Evolutionary conservation across 2,113 vertebrate genomes (phyloP).

Genomic region (Hassar affinis): DNA sequence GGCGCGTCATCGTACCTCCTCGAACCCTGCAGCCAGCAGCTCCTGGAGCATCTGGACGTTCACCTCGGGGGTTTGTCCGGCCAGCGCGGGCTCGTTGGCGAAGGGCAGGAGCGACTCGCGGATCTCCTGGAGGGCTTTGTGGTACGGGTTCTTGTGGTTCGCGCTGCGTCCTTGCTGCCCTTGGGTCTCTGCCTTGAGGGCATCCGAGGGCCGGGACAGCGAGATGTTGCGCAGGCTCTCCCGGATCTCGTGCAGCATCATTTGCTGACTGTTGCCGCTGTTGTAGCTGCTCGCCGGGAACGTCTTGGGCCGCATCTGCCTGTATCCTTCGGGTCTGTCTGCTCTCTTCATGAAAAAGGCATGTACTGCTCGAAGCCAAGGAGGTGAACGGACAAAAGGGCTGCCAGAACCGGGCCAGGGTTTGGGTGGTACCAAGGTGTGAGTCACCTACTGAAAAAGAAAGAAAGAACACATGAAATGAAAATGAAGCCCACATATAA

Average conservation of each 20-base stretch:
- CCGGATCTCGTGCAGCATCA: conserved; percentile 97
- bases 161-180: conserved; percentile 84
- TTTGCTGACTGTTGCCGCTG: conserved; percentile 92
- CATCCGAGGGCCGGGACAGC: conserved; percentile 87
- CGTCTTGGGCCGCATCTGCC: conserved; percentile 98
- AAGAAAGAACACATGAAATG: no score
- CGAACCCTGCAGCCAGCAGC: conserved; percentile 83
- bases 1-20: conserved; percentile 78
- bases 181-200: conserved; percentile 82
- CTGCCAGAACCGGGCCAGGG: conserved; percentile 53
- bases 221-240: conserved; percentile 86
- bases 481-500: no score
- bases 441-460: background rate
- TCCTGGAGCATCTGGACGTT: conserved; percentile 87
- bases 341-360: conserved; percentile 95
- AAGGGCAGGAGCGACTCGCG: conserved; percentile 90
- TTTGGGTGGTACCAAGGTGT: background rate
- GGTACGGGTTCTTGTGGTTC: conserved; percentile 83
- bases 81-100: conserved; percentile 79
- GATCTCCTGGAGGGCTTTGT: conserved; percentile 93
- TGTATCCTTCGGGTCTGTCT: conserved; percentile 94
- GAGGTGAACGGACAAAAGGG: conserved; percentile 58
- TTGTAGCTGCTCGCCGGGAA: conserved; percentile 93
- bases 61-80: conserved; percentile 74
- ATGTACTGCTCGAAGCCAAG: conserved; percentile 75